Percentiles rank a stretch among this genome's conserved stretches.
phyloP scores from a whole-genome alignment of 2,888 invertebrate species.

The Campoletis raptor region DNA sequence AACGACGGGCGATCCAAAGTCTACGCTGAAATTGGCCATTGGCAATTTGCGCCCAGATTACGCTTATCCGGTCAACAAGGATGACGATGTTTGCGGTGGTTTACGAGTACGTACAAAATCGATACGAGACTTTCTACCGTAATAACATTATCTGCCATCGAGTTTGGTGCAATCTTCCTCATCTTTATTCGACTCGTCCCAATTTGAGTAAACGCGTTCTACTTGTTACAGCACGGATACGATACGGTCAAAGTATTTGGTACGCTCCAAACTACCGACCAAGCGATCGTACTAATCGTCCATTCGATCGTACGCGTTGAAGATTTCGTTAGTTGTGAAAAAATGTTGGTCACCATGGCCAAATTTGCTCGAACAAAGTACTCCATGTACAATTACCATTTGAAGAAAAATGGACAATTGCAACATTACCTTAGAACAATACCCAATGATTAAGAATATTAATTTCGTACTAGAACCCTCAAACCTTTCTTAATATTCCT shows the following conservation, averaged over 20 bases:
- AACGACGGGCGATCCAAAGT: slow-evolving; percentile 5
- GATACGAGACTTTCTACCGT: slow-evolving; percentile 23
- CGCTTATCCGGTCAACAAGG: slow-evolving; percentile 14
- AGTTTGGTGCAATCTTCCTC: too few species aligned
- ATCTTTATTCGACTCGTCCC: background rate
- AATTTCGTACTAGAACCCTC: too few species aligned
- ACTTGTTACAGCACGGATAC: slow-evolving; percentile 35
- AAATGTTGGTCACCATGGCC: slow-evolving; percentile 14
- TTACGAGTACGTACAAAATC: slow-evolving; percentile 45
- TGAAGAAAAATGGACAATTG: background rate
- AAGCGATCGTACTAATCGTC: background rate
- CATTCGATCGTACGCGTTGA: slow-evolving; percentile 6
- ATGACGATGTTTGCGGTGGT: slow-evolving; percentile 4
- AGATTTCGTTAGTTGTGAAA: slow-evolving; percentile 14
- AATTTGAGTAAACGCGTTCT: slow-evolving; percentile 3
- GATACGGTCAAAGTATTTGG: slow-evolving; percentile 36
- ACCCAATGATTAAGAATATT: background rate
- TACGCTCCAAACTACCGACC: slow-evolving; percentile 1
- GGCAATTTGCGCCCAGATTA: slow-evolving; percentile 27
- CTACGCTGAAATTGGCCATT: slow-evolving; percentile 41
- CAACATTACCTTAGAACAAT: background rate
- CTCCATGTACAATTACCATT: slow-evolving; percentile 5
- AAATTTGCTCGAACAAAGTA: slow-evolving; percentile 19
- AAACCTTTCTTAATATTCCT: too few species aligned
- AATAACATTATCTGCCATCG: slow-evolving; percentile 13